Evolutionary conservation across 1,140 invertebrate genomes (phyloP).

Genomic region (Sesamia nonagrioides): DNA sequence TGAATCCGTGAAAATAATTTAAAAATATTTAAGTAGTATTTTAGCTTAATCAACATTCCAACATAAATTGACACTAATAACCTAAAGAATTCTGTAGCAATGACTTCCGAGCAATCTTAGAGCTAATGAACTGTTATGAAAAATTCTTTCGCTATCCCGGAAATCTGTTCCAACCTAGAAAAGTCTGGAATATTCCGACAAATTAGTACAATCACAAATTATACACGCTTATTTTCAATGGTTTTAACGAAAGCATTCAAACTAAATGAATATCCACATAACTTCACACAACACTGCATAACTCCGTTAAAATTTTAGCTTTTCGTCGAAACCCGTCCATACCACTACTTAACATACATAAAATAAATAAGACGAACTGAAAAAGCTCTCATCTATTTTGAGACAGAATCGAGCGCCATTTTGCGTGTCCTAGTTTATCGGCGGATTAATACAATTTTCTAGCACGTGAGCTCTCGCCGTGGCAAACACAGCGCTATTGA

Average conservation of each 20-base stretch:
- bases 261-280: slow-evolving; percentile 20
- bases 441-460: slow-evolving; percentile 54
- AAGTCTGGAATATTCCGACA: neutral
- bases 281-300: slow-evolving; percentile 36
- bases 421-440: slow-evolving; percentile 52
- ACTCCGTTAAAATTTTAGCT: slow-evolving; percentile 32
- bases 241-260: slow-evolving; percentile 12
- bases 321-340: slow-evolving; percentile 20
- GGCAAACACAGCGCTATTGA: slow-evolving; percentile 32
- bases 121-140: slow-evolving; percentile 34
- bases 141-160: slow-evolving; percentile 27
- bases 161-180: slow-evolving; percentile 12
- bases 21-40: neutral
- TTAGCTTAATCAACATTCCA: neutral
- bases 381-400: slow-evolving; percentile 53
- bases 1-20: neutral
- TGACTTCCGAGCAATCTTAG: slow-evolving; percentile 1
- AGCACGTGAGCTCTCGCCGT: slow-evolving; percentile 29
- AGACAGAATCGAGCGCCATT: slow-evolving; percentile 52
- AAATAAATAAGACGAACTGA: slow-evolving; percentile 51
- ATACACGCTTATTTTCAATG: neutral
- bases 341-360: slow-evolving; percentile 49
- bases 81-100: slow-evolving; percentile 24
- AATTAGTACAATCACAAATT: slow-evolving; percentile 24
- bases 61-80: neutral